Evolutionary conservation across 2,113 vertebrate genomes (phyloP), one percentile per base, ranked within the genome.

Genomic region (Phoenicopterus ruber): DNA sequence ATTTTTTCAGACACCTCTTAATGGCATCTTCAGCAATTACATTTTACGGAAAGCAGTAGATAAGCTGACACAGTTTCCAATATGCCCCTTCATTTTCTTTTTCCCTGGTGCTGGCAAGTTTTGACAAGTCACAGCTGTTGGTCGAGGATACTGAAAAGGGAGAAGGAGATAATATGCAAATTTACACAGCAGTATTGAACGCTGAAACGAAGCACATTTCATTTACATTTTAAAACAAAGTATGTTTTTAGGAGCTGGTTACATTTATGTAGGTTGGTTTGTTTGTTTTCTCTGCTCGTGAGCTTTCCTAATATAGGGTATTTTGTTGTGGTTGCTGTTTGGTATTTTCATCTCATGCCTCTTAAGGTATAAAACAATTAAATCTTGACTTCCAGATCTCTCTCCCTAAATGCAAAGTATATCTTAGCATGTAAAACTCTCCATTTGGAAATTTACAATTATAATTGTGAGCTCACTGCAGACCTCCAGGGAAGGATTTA

Each of bases 111-210:
- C 96, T 95, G 87, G 97, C 96, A 95, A 95, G 95, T 97, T 96
- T 96, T 97, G 96, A 97, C 97, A 97, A 97, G 95, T 93, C 97
- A 94, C 96, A 96, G 95, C 95, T 97, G 97, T 97, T 97, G 95
- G 94, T 91, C 17, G 46, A 96, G 97, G 95, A 96, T 95, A 94
- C 89, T 73, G 91, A 88, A 95, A 95, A 86, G 87, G 82, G 76
- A 88, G 85, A 94, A 95, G 89, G 66, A 96, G 97, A 97, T 97
- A 95, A 96, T 94, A 97, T 97, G 97, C 74, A 97, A 97, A 97
- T 97, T 42, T 93, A 55, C 82, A 58, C 62, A 70, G 81, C 84
- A 85, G 42, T 66, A 93, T 12, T 88, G 91, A 96, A 80, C 78
- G 80, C 74, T 47, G 91, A 96, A 96, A 96, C 0, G 46, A 94